Conservation (phyloP, 2,888 invertebrate species). For the Aethes cnicana region DNA sequence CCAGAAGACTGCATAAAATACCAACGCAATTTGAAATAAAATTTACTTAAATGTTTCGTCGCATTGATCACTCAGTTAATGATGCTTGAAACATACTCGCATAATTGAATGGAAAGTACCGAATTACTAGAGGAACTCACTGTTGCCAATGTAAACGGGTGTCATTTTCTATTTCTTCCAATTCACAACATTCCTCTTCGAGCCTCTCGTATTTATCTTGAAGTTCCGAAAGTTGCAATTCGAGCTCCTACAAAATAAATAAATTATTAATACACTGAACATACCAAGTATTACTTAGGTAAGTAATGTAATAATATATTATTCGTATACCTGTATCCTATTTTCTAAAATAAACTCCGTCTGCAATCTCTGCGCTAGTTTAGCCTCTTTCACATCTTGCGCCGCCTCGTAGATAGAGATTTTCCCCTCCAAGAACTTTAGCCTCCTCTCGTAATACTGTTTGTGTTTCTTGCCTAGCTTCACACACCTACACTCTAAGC, state of each 20-base stretch:
- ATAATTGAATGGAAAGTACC: constrained; percentile 7
- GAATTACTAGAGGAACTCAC: constrained; percentile 50
- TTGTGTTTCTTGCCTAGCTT: constrained; percentile 82
- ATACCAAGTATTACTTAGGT: neutral
- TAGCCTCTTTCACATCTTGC: constrained; percentile 83
- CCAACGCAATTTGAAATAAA: no score
- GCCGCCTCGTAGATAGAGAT: constrained; percentile 85
- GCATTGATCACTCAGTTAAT: constrained; percentile 8
- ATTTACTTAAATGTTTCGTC: no score
- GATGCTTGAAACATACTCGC: constrained; percentile 6
- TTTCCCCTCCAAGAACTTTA: constrained; percentile 85
- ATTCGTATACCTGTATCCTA: constrained; percentile 65
- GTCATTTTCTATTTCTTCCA: constrained; percentile 89
- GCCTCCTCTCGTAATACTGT: constrained; percentile 85
- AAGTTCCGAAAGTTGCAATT: constrained; percentile 79
- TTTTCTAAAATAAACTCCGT: constrained; percentile 81
- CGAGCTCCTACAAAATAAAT: constrained; percentile 69
- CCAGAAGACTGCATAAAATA: no score
- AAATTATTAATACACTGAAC: neutral
- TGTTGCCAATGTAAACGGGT: constrained; percentile 84
- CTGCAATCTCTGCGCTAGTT: constrained; percentile 84
- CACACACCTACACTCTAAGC: constrained; percentile 76
- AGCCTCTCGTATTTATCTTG: constrained; percentile 84
- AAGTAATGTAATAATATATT: neutral
- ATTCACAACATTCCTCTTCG: constrained; percentile 88